Percentiles rank a stretch among this genome's conserved stretches.
Conservation (phyloP, 2,797 vertebrate genomes). For the Delichon dasypus region DNA sequence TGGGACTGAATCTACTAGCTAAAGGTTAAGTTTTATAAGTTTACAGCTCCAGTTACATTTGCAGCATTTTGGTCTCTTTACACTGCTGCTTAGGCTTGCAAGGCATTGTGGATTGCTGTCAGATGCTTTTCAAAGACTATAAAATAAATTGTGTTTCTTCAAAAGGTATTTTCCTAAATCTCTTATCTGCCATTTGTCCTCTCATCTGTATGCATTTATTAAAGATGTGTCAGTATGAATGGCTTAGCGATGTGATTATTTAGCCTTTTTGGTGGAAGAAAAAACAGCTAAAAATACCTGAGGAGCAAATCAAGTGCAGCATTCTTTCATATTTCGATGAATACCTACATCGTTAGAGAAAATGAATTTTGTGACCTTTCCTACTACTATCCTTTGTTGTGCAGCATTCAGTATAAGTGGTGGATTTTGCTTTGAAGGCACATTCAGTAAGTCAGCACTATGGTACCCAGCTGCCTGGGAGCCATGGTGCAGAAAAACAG, state of each 20-base stretch:
- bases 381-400: background rate
- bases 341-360: background rate
- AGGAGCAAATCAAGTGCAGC: background rate
- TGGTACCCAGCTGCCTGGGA: background rate
- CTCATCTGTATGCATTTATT: background rate
- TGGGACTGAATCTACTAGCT: background rate
- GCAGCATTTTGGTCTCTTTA: background rate
- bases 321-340: background rate
- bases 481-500: background rate
- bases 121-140: background rate
- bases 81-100: background rate
- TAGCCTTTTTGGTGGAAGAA: background rate
- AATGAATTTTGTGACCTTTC: constrained; percentile 15
- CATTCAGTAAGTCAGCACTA: background rate
- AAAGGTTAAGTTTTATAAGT: background rate
- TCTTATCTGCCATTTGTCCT: background rate
- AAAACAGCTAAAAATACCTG: background rate
- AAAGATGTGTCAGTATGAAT: background rate
- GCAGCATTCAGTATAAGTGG: background rate
- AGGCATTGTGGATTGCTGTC: background rate
- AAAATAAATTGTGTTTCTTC: background rate
- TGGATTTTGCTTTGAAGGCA: background rate
- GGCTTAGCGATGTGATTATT: background rate
- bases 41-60: background rate
- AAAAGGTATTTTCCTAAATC: background rate